Evolutionary conservation across 1,140 invertebrate genomes (phyloP), one percentile per base, ranked within the genome.

Genomic region (Microplitis demolitor): DNA sequence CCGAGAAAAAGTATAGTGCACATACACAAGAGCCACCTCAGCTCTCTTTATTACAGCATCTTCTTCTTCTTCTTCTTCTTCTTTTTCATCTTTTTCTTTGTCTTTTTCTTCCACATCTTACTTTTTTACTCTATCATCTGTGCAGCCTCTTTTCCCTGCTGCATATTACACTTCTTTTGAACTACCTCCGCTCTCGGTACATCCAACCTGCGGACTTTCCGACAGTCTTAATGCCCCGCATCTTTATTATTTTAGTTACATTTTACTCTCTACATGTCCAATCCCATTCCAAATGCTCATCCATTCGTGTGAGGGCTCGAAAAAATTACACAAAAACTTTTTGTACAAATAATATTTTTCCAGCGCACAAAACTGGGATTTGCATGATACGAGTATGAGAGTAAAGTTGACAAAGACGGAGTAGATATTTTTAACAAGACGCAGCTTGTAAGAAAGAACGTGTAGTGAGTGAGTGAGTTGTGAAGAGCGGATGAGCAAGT

Each of bases 371-470:
- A 45, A 45, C 11, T 8, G 6, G 6, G 6, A 3, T 45, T 11
- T 45, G 6, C 39, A 45, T 9, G 11, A 6, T 45, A 11, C 39
- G 11, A 45, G 39, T 9, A 45, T 2, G 50, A 56, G 66, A 45
- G 39, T 6, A 45, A 45, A 45, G 8, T 45, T 3, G 54, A 76
- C 72, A 74, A 78, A 78, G 74, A 74, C 71, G 67, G 71, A 68
- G 13, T 56, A 72, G 74, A 70, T 79, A 80, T 81, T 79, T 81
- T 81, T 80, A 81, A 78, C 78, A 73, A 74, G 75, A 70, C 72
- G 68, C 51, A 66, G 66, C 56, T 61, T 74, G 31, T 66, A 45
- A 58, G 33, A 69, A 35, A 63, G 31, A 66, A 72, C 70, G 9
- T 33, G 16, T 51, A 6, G 64, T 11, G 71, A 72, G 50, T 9